Evolutionary conservation across 2,113 vertebrate genomes (phyloP).

Genomic region (Chamaetylas fuelleborni): DNA sequence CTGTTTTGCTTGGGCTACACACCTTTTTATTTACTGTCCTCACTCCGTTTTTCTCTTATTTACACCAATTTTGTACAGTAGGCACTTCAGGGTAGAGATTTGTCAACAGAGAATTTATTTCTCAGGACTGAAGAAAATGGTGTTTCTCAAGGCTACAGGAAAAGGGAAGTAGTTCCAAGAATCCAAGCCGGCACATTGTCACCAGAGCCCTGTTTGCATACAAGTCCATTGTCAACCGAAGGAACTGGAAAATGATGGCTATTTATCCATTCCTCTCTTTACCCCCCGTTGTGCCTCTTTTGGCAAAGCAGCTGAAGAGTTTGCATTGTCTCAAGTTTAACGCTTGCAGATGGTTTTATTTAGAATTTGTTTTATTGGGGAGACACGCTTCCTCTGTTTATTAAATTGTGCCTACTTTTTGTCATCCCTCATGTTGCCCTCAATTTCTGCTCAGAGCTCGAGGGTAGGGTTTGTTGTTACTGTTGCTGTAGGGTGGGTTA

Average conservation of each 20-base stretch:
- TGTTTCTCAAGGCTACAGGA: not conserved
- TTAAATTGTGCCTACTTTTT: slow-evolving; percentile 25
- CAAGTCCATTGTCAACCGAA: not conserved
- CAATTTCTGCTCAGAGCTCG: not conserved
- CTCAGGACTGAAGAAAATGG: not conserved
- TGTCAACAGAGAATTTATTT: not conserved
- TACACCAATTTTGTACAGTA: not conserved
- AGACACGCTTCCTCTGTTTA: slow-evolving; percentile 33
- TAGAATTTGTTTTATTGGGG: slow-evolving; percentile 22
- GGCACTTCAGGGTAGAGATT: not conserved
- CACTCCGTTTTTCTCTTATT: not conserved
- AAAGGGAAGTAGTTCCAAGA: not conserved
- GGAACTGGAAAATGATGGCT: slow-evolving; percentile 15
- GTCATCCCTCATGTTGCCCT: not conserved
- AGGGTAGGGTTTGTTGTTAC: not conserved
- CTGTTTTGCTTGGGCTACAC: fast-evolving
- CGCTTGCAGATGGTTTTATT: slow-evolving; percentile 32
- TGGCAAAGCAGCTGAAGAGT: not conserved
- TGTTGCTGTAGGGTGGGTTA: not conserved
- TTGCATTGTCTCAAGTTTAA: slow-evolving; percentile 19
- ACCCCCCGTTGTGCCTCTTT: not conserved
- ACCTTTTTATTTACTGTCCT: too few relatives aligned
- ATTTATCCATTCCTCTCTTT: not conserved
- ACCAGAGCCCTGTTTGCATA: not conserved
- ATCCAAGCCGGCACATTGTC: not conserved